Evolutionary conservation across 2,797 vertebrate genomes (phyloP).

Genomic region (Syngnathus rostellatus): DNA sequence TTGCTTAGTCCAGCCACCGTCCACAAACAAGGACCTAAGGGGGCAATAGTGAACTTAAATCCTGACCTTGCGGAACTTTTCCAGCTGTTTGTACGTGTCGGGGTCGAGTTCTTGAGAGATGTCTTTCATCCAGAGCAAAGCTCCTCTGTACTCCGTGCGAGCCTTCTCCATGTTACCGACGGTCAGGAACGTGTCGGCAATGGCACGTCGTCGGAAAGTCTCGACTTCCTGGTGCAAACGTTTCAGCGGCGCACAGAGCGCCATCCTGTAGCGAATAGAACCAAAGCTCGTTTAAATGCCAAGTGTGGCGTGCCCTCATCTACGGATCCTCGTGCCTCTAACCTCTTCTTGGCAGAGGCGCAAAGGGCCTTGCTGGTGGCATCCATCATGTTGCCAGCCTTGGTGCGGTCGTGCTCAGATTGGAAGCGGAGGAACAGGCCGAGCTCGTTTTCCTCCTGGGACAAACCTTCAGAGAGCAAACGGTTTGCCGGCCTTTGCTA

Average conservation of each 20-base stretch:
- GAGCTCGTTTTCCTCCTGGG: conserved; percentile 81
- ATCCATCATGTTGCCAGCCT: conserved; percentile 79
- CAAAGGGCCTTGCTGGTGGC: conserved; percentile 77
- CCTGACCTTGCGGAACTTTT: conserved; percentile 79
- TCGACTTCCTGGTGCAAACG: conserved; percentile 79
- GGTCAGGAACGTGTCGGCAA: conserved; percentile 75
- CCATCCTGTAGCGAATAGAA: conserved; percentile 51
- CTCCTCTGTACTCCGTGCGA: conserved; percentile 75
- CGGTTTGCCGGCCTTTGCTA: not conserved
- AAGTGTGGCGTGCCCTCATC: not conserved
- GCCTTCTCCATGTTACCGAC: conserved; percentile 77
- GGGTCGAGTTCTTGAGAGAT: conserved; percentile 79
- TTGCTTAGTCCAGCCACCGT: not conserved
- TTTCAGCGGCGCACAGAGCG: conserved; percentile 71
- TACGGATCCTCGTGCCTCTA: not conserved
- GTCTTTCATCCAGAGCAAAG: conserved; percentile 82
- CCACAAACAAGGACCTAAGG: not conserved
- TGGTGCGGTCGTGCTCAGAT: conserved; percentile 71
- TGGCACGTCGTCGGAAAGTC: conserved; percentile 75
- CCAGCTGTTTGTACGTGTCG: conserved; percentile 81
- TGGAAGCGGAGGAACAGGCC: conserved; percentile 78
- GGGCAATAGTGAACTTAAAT: not conserved
- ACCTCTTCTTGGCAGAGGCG: conserved; percentile 80
- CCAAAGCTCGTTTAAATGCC: not conserved
- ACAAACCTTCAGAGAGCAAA: conserved; percentile 57